phyloP scores from a whole-genome alignment of 2,113 vertebrate genomes.

The Nothoprocta pentlandii region DNA sequence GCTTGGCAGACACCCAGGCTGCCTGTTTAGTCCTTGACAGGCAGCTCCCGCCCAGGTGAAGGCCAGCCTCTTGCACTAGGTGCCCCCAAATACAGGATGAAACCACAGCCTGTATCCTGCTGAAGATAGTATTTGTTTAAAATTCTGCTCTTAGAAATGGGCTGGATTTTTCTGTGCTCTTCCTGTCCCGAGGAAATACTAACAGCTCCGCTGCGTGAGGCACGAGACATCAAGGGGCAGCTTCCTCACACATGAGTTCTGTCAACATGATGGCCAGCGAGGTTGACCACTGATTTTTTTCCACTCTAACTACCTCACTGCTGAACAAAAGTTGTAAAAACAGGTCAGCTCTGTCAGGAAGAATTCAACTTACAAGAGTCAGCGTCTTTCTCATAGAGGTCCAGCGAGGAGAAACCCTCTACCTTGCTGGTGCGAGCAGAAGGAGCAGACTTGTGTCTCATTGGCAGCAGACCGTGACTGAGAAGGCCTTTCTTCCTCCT shows the following conservation, averaged over 20 bases:
- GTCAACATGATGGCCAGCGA: neutral
- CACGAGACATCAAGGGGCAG: neutral
- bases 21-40: neutral
- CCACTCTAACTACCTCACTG: neutral
- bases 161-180: neutral
- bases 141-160: neutral
- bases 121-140: neutral
- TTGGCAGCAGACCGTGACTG: neutral
- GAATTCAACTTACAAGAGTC: neutral
- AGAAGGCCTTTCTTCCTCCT: neutral
- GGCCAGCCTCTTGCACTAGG: neutral
- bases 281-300: neutral
- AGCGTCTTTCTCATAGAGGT: neutral
- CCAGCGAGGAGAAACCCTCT: neutral
- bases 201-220: neutral
- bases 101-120: neutral
- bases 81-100: neutral
- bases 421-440: neutral
- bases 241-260: neutral
- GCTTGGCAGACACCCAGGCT: neutral
- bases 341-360: neutral
- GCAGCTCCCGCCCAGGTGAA: constrained; percentile 19
- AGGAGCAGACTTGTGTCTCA: neutral
- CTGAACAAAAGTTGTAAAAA: neutral
- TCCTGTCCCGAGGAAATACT: neutral